Evolutionary conservation across 1,140 invertebrate genomes (phyloP).

Genomic region (Globodera ellingtonae): DNA sequence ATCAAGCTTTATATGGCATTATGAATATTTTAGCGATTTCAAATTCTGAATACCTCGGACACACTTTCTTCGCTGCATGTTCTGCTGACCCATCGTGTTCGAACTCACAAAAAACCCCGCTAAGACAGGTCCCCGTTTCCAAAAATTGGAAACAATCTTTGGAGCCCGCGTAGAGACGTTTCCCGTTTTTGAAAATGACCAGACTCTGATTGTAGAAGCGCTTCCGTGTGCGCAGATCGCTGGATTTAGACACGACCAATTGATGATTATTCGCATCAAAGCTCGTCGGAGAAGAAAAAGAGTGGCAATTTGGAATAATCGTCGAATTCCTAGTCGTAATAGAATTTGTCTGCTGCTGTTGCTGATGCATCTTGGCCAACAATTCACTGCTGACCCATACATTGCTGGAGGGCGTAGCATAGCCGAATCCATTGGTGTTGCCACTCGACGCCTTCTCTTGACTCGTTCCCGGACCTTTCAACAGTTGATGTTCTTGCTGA

Average conservation of each 20-base stretch:
- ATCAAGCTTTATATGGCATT: conserved; percentile 36
- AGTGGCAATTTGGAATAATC: too few relatives aligned
- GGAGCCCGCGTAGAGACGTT: conserved; percentile 44
- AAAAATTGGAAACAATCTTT: conserved; percentile 49
- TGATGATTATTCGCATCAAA: neutral
- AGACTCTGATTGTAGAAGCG: conserved; percentile 33
- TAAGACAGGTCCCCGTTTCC: conserved; percentile 28
- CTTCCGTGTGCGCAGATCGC: neutral
- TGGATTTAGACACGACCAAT: neutral
- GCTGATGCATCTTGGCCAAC: neutral
- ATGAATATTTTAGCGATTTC: conserved; percentile 18
- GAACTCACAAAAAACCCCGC: conserved; percentile 41
- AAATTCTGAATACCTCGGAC: conserved; percentile 33
- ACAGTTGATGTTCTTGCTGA: neutral
- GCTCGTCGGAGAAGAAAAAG: neutral
- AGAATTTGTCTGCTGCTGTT: too few relatives aligned
- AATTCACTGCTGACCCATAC: neutral
- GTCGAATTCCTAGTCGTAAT: neutral
- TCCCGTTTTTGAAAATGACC: conserved; percentile 38
- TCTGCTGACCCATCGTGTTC: conserved; percentile 34
- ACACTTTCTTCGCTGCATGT: conserved; percentile 35
- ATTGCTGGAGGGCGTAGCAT: neutral
- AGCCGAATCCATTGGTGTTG: neutral
- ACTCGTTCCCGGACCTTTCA: neutral
- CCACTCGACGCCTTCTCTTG: neutral